phyloP scores from a whole-genome alignment of 2,113 vertebrate genomes.

The Myiozetetes cayanensis region DNA sequence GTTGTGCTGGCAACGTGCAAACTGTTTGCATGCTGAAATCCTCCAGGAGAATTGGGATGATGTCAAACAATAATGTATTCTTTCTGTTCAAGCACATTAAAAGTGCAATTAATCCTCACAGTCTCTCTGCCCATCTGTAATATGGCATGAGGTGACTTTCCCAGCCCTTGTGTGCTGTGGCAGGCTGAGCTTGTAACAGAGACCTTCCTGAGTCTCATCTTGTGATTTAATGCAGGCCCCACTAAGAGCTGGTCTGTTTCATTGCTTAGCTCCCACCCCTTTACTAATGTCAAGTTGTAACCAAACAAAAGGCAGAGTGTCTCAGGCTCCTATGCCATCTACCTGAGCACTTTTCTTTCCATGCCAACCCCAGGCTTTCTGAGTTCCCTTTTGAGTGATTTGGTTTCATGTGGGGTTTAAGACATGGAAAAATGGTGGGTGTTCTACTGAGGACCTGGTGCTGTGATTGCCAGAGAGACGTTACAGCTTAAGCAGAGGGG shows the following conservation, averaged over 20 bases:
- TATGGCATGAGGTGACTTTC: neutral
- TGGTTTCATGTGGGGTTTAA: neutral
- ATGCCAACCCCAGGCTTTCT: neutral
- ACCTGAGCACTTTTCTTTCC: neutral
- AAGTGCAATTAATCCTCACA: slow-evolving; percentile 20
- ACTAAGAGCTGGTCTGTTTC: neutral
- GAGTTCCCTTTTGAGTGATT: neutral
- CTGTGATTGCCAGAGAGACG: neutral
- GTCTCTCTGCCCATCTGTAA: neutral
- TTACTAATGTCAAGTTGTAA: neutral
- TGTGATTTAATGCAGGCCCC: neutral
- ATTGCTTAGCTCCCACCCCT: neutral
- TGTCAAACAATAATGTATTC: slow-evolving; percentile 39
- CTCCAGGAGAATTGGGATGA: neutral
- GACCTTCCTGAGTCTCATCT: neutral
- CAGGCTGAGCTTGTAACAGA: neutral
- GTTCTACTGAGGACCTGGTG: neutral
- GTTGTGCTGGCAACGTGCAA: neutral
- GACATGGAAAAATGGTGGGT: neutral
- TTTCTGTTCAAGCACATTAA: slow-evolving; percentile 24
- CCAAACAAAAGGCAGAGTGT: neutral
- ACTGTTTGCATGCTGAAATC: neutral
- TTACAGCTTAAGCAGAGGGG: neutral
- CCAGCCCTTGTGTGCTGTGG: neutral
- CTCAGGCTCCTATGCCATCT: neutral